Evolutionary conservation across 1,140 invertebrate species (phyloP), one percentile per base, ranked within the genome.

Genomic region (Drosophila aff.): DNA sequence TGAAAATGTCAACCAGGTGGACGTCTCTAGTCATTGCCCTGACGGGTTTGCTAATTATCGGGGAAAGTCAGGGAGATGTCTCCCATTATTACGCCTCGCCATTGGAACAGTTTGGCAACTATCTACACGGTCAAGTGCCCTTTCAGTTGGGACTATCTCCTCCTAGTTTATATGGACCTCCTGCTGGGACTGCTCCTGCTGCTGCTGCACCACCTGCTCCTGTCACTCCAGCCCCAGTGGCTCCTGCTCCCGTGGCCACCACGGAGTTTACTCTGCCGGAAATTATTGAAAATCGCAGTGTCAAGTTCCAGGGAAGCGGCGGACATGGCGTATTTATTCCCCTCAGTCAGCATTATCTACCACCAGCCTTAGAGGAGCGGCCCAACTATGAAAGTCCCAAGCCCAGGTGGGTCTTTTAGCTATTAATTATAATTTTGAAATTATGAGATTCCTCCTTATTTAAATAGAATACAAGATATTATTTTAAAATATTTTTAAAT

Each of bases 241-340:
- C 76, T 10, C 59, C 76, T 23, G 46, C 53, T 23, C 59, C 76
- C 0, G 58, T 44, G 4, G 52, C 79, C 23, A 83, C 81, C 9
- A 92, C 91, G 0, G 91, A 92, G 52, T 90, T 84, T 36, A 77
- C 38, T 13, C 41, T 92, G 40, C 91, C 91, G 5, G 91, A 92
- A 46, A 90, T 92, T 4, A 77, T 92, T 4, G 91, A 92, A 43
- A 92, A 92, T 52, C 87, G 91, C 28, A 89, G 75, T 41, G 55
- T 84, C 0, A 90, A 81, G 47, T 44, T 50, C 28, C 46, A 75
- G 49, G 57, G 62, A 44, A 16, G 28, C 1, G 10, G 28, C 0
- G 69, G 50, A 46, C 82, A 76, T 47, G 76, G 60, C 0, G 76
- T 40, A 9, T 92, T 92, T 64, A 92, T 92, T 64, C 91, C 91